These are phyloP conservation scores for Magallana nippona DNA, from an alignment of 2,888 invertebrate genomes.

Conservation along the genomic window DNA sequence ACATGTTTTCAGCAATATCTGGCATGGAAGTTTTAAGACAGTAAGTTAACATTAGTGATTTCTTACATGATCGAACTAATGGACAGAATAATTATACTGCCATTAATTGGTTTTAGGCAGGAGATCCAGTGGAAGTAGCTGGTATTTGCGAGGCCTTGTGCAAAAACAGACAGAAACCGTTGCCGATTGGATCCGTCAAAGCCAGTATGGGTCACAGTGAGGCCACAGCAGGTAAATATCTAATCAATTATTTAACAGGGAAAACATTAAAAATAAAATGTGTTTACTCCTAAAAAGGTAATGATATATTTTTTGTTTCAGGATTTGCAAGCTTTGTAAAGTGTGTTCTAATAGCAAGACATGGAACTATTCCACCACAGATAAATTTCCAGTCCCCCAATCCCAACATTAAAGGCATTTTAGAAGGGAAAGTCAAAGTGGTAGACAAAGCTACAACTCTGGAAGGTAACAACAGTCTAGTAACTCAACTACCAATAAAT, in stretches of 20 bases:
- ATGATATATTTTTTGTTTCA: constrained; percentile 46
- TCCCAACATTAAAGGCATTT: constrained; percentile 90
- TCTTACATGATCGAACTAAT: no score
- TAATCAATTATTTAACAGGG: constrained; percentile 52
- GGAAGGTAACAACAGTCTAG: not conserved
- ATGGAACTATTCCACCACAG: constrained; percentile 83
- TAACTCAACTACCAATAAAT: not conserved
- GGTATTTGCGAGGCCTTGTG: constrained; percentile 87
- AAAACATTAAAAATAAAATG: not conserved
- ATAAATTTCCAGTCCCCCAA: constrained; percentile 92
- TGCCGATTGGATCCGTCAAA: constrained; percentile 95
- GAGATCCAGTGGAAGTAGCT: constrained; percentile 96
- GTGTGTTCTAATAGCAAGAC: constrained; percentile 60
- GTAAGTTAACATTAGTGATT: no score
- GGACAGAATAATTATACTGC: no score
- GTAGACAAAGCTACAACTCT: constrained; percentile 86
- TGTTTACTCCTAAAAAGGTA: no score
- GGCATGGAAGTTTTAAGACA: no score
- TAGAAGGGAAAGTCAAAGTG: constrained; percentile 92
- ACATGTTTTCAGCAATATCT: no score
- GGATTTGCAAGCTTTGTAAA: constrained; percentile 65
- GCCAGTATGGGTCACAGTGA: constrained; percentile 99
- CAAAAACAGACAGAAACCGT: constrained; percentile 81
- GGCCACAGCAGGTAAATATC: constrained; percentile 86
- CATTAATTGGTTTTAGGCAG: constrained; percentile 49